phyloP scores from a whole-genome alignment of 2,113 vertebrate species.

The Hydropotes inermis region DNA sequence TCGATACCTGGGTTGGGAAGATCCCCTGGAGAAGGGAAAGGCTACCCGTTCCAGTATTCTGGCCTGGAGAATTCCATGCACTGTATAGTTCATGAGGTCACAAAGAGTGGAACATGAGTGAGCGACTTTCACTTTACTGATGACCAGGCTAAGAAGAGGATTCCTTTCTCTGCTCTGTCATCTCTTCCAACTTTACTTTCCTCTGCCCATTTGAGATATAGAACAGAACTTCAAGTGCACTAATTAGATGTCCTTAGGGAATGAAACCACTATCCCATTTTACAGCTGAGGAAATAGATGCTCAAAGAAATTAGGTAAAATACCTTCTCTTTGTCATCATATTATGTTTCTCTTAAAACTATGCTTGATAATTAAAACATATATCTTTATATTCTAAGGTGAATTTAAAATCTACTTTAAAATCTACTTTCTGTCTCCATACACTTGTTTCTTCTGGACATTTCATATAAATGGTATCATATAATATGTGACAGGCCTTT shows the following conservation, averaged over 20 bases:
- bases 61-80: background rate
- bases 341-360: constrained; percentile 10
- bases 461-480: background rate
- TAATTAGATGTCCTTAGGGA: background rate
- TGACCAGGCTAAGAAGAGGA: background rate
- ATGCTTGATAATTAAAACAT: background rate
- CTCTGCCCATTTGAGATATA: background rate
- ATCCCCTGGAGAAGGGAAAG: background rate
- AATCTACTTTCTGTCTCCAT: background rate
- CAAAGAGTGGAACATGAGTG: background rate
- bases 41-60: background rate
- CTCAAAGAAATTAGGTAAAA: background rate
- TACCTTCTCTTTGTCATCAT: background rate
- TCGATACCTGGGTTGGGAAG: background rate
- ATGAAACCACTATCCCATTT: background rate
- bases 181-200: background rate
- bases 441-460: background rate
- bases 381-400: background rate
- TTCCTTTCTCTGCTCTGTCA: background rate
- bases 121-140: background rate
- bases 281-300: background rate
- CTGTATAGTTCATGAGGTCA: background rate
- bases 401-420: constrained; percentile 24
- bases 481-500: background rate
- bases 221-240: background rate